phyloP scores from a whole-genome alignment of 92 coral and sea anemone genomes.

The Palythoa grandiflora region DNA sequence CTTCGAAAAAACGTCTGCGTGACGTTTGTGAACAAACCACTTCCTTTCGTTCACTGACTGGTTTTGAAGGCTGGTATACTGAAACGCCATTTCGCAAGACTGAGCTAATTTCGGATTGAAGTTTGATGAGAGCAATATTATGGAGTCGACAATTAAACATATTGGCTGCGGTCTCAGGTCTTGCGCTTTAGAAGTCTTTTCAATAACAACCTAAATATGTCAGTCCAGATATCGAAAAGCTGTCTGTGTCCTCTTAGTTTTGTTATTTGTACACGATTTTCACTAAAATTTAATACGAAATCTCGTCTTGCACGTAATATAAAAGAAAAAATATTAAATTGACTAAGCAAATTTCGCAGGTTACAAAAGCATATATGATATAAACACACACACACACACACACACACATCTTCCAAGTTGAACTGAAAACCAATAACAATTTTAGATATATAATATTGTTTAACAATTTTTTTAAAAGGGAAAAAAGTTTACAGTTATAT shows the following conservation, averaged over 20 bases:
- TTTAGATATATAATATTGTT: too few species aligned
- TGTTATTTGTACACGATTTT: not conserved
- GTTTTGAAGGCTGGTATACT: not conserved
- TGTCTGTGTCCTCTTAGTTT: not conserved
- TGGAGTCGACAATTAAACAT: not conserved
- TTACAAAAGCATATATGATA: too few species aligned
- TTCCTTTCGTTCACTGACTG: not conserved
- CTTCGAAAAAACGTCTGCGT: too few species aligned
- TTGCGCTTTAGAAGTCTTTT: not conserved
- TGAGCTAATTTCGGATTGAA: not conserved
- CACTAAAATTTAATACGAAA: not conserved
- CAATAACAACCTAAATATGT: not conserved
- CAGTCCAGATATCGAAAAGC: not conserved
- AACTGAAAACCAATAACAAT: too few species aligned
- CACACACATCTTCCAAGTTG: too few species aligned
- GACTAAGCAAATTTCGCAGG: too few species aligned
- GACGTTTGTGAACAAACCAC: too few species aligned
- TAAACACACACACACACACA: too few species aligned
- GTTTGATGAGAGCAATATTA: not conserved
- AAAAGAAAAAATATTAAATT: too few species aligned
- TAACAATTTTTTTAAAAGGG: too few species aligned
- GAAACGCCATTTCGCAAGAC: not conserved
- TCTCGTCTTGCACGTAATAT: not conserved
- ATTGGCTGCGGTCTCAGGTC: not conserved
- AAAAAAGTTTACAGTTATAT: too few species aligned